Conservation (phyloP, 2,113 vertebrate genomes). For the Natator depressus region DNA sequence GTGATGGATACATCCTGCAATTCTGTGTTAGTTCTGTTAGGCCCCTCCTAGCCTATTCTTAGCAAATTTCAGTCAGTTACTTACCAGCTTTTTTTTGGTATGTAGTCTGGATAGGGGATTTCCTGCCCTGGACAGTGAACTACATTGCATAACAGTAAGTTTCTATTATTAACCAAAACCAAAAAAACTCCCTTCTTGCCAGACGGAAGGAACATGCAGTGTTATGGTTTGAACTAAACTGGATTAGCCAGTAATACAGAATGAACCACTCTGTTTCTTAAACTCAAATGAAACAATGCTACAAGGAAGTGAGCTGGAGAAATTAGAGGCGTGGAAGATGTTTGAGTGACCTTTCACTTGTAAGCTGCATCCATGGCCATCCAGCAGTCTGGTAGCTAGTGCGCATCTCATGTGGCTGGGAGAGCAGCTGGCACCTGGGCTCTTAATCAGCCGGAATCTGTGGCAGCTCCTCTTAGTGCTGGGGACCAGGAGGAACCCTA, state of each 20-base stretch:
- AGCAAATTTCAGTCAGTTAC: rapidly evolving
- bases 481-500: not conserved
- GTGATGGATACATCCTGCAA: rapidly evolving
- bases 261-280: not conserved
- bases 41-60: too few species aligned
- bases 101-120: not conserved
- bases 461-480: not conserved
- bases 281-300: not conserved
- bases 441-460: not conserved
- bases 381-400: not conserved
- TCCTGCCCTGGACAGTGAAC: not conserved
- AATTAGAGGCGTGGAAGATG: not conserved
- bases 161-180: not conserved
- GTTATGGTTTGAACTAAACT: not conserved
- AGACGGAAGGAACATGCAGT: not conserved
- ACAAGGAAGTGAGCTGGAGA: not conserved
- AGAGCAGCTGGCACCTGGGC: not conserved
- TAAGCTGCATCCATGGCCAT: not conserved
- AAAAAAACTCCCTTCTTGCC: not conserved
- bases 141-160: not conserved
- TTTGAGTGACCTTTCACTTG: not conserved
- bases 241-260: not conserved
- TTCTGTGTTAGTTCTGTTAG: not conserved
- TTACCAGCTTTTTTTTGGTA: not conserved
- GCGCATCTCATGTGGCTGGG: not conserved